Evolutionary conservation across 2,888 invertebrate genomes (phyloP).

Genomic region (Kryphioiulus occultus): DNA sequence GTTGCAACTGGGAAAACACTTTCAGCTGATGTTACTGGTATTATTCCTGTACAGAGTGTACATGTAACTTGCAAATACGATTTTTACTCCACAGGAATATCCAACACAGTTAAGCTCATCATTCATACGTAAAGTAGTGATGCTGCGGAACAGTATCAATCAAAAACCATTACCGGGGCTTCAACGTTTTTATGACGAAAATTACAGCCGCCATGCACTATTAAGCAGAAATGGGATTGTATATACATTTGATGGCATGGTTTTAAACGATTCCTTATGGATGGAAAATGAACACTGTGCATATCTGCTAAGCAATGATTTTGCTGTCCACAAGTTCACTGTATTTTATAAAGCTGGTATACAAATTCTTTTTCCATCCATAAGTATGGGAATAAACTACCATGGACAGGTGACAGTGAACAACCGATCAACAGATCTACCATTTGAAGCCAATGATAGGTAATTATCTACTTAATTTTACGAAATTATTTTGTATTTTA

Average conservation of each 20-base stretch:
- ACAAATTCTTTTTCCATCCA: not conserved
- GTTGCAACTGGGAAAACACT: too few species aligned
- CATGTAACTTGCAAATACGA: not conserved
- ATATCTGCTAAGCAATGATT: not conserved
- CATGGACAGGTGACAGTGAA: not conserved
- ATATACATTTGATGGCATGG: conserved; percentile 9
- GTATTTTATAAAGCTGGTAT: not conserved
- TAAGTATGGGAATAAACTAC: not conserved
- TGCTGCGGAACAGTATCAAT: not conserved
- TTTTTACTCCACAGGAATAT: not conserved
- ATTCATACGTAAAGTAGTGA: not conserved
- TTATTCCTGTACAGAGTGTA: too few species aligned
- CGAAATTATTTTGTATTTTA: too few species aligned
- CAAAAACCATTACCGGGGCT: not conserved
- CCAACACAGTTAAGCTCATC: conserved; percentile 14
- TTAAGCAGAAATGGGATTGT: not conserved
- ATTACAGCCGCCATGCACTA: conserved; percentile 14
- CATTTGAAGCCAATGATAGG: not conserved
- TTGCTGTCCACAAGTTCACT: not conserved
- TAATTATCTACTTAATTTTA: not conserved
- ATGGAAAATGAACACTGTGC: not conserved
- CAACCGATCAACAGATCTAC: not conserved
- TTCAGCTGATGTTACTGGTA: too few species aligned
- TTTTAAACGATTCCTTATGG: not conserved
- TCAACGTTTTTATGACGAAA: not conserved